Percentiles rank a stretch among this genome's conserved stretches.
Evolutionary conservation across 2,888 invertebrate species (phyloP).

Genomic region (Pediacus dermestoides): DNA sequence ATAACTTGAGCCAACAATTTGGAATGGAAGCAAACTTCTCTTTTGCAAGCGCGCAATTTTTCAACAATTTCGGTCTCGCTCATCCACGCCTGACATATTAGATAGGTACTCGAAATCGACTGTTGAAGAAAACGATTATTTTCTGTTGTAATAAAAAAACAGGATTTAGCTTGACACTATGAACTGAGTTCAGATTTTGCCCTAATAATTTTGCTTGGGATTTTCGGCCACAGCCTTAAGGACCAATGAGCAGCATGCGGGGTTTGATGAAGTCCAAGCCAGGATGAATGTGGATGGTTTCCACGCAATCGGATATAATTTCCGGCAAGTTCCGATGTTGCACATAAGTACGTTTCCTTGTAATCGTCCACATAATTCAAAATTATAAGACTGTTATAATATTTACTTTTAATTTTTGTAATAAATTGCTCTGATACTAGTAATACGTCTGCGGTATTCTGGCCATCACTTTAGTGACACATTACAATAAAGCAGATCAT

Average conservation of each 20-base stretch:
- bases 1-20: slow-evolving; percentile 43
- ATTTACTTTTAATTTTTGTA: slow-evolving; percentile 32
- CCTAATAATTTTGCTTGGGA: slow-evolving; percentile 55
- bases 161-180: slow-evolving; percentile 42
- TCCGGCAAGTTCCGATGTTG: slow-evolving; percentile 41
- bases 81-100: slow-evolving; percentile 53
- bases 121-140: slow-evolving; percentile 29
- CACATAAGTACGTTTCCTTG: slow-evolving; percentile 46
- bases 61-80: slow-evolving; percentile 43
- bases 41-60: slow-evolving; percentile 39
- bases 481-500: slow-evolving; percentile 43
- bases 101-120: slow-evolving; percentile 58
- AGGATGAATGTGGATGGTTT: slow-evolving; percentile 42
- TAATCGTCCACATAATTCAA: too few species aligned
- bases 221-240: slow-evolving; percentile 57
- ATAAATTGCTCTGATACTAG: slow-evolving; percentile 45
- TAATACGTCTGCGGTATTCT: slow-evolving; percentile 40
- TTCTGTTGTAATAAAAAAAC: background rate
- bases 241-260: slow-evolving; percentile 59
- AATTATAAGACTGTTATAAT: too few species aligned
- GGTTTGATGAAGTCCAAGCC: slow-evolving; percentile 54
- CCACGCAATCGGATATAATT: slow-evolving; percentile 45
- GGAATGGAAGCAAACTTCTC: slow-evolving; percentile 43
- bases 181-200: slow-evolving; percentile 55
- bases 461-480: slow-evolving; percentile 43